Evolutionary conservation across 1,140 invertebrate genomes (phyloP).

Genomic region (Platorchestia sp.): DNA sequence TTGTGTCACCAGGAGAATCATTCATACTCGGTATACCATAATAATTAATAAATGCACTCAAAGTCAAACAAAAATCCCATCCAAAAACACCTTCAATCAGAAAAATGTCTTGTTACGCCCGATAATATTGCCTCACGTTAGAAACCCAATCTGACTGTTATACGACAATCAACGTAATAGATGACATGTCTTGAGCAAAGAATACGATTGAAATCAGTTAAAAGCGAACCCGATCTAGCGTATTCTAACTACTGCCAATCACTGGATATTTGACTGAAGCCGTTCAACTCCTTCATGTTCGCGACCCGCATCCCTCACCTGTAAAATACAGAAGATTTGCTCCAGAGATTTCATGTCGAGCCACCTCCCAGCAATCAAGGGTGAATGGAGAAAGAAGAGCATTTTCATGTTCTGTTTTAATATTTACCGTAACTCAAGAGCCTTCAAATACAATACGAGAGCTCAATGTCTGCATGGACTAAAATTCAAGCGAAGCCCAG

Average conservation of each 20-base stretch:
- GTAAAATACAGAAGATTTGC: not conserved
- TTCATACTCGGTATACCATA: not conserved
- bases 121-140: not conserved
- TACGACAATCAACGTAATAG: not conserved
- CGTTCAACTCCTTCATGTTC: not conserved
- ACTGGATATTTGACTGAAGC: not conserved
- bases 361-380: not conserved
- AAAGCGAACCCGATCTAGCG: not conserved
- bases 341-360: not conserved
- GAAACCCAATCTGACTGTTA: not conserved
- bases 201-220: no score
- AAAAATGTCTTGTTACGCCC: not conserved
- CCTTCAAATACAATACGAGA: not conserved
- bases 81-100: not conserved
- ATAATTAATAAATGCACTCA: not conserved
- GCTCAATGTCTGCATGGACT: not conserved
- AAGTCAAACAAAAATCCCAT: not conserved
- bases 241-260: not conserved
- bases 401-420: not conserved
- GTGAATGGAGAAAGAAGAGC: not conserved
- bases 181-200: no score
- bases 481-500: not conserved
- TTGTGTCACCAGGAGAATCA: not conserved
- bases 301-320: not conserved
- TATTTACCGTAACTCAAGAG: not conserved